Base-by-base conservation (phyloP, 23 tunicate species). In the Styela clava region DNA sequence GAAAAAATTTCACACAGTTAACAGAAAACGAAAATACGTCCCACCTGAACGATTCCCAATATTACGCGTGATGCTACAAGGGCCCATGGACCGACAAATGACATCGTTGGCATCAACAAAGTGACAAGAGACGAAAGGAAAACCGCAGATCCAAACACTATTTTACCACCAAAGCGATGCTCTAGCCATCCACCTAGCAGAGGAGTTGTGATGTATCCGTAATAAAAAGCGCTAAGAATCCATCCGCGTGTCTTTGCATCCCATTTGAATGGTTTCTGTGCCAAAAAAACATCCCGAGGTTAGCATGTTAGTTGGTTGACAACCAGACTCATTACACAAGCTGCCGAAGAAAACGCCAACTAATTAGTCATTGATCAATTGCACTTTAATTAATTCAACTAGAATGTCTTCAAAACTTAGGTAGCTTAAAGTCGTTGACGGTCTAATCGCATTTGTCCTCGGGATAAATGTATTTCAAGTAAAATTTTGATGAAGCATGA, bases 141-240 rank as follows among this genome's bases (percentile, higher is more conserved):
- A 16, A 85, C 84, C 1, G 89, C 69, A 32, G 74, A 68, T 23
- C 89, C 89, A 69, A 85, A 85, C 26, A 85, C 89, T 18, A 85
- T 78, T 61, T 85, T 85, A n/a, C 89, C 89, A 5, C 89, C 89
- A 29, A 85, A 85, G 37, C 77, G 69, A 33, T 85, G 89, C 52
- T 85, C 89, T 56, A 85, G 35, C 70, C 61, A 85, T 31, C 79
- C 89, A 30, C 89, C 89, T 23, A 85, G 68, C 2, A 78, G 51
- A 23, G 83, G 89, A 1, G 89, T 85, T 56, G 89, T 79, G 33
- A 69, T 65, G 79, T 85, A 85, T 30, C 89, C 89, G 79, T 85
- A 85, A 61, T 67, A 85, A 70, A 85, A 85, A 24, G 83, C 89
- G 19, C 89, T 82, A 18, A 85, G 70, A 28, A 85, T 79, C 89